A percentile compares a stretch with the other conserved stretches of the same genome.
phyloP scores from a whole-genome alignment of 2,113 vertebrate genomes.

The Chaetorhynchus papuensis region DNA sequence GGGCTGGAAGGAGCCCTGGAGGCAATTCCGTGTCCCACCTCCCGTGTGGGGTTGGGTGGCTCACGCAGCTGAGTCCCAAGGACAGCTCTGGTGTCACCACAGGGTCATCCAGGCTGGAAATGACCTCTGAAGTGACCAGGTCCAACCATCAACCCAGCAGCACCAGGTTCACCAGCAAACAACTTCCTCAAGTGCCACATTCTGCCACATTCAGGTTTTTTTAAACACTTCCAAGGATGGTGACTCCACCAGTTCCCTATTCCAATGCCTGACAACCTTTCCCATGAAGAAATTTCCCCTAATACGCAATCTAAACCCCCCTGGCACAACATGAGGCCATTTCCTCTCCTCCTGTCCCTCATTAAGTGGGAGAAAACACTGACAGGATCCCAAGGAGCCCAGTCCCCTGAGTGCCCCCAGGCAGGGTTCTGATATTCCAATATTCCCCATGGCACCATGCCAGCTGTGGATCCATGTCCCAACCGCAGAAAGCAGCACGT shows the following conservation, averaged over 20 bases:
- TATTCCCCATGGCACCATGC: accelerated
- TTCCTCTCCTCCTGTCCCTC: not conserved
- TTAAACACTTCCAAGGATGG: not conserved
- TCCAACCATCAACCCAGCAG: not conserved
- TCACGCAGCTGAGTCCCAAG: not conserved
- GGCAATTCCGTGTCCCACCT: not conserved
- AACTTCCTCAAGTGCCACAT: not conserved
- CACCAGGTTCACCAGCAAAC: not conserved
- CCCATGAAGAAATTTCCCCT: not conserved
- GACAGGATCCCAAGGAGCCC: not conserved
- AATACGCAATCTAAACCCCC: not conserved
- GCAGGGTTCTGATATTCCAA: not conserved
- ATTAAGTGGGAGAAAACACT: not conserved
- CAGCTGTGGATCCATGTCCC: accelerated
- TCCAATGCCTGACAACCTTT: not conserved
- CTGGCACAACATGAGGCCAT: not conserved
- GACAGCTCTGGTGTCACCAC: not conserved
- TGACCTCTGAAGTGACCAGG: not conserved
- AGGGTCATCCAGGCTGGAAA: not conserved
- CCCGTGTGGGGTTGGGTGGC: accelerated
- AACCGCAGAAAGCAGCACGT: not conserved
- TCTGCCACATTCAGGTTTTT: no score
- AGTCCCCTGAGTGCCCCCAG: not conserved
- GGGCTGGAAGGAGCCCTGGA: not conserved
- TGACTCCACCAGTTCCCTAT: not conserved